Evolutionary conservation across 2,888 invertebrate genomes (phyloP), one percentile per base, ranked within the genome.

Genomic region (Sipunculus nudus): DNA sequence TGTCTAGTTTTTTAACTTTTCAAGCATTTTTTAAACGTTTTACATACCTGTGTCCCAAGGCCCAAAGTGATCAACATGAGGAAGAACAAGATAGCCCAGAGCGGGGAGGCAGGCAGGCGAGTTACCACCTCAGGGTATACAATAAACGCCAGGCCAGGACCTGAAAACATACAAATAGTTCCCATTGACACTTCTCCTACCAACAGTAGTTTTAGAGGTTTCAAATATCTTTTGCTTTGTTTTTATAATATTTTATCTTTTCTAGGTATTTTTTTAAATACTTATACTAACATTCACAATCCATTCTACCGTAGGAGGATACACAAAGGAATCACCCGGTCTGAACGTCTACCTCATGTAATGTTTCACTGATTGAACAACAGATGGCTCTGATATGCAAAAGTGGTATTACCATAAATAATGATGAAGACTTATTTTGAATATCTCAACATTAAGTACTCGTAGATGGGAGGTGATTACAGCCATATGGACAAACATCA

Each of bases 191-290:
- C 16, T 50, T 26, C 16, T 25, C 21, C 16, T 26, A 47, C 19
- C 32, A 50, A 31, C 48, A 50, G 55, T 47, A 55, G 25, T 2
- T 75, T 48, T 81, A 77, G 26, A n/a, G n/a, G n/a, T n/a, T n/a
- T n/a, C n/a, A 48, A 62, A 46, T 28, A 41, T 16, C 16, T 48
- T 28, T 56, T 80, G 79, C 79, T 66, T 70, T 72, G n/a, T n/a
- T n/a, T n/a, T n/a, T n/a, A n/a, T n/a, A n/a, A 21, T 78, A 65
- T 4, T 76, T 91, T 53, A 91, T 91, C 43, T 88, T 87, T 47
- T 88, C 88, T 1, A 92, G 90, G 25, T 86, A 86, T 3, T 91
- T 90, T 46, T 89, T 86, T n/a, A n/a, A n/a, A n/a, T n/a, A n/a
- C n/a, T n/a, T n/a, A n/a, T n/a, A n/a, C n/a, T n/a, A n/a, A n/a